These are phyloP conservation scores for Leptinotarsa defecta DNA, from an alignment of 1,140 invertebrate genomes.

Conservation along the genomic window DNA sequence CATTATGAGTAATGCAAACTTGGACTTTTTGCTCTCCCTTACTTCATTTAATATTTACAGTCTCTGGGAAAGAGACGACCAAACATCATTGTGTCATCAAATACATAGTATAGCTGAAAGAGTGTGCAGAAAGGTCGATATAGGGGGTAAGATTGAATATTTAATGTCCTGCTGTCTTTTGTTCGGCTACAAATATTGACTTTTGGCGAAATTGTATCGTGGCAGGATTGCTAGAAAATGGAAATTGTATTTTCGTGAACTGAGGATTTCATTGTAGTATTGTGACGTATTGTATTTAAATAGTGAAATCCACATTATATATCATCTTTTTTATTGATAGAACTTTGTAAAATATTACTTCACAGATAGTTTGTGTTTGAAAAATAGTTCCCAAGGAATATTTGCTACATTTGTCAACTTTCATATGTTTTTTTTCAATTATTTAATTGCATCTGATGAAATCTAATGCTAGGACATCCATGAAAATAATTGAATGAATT, in stretches of 20 bases:
- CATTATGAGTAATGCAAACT: conserved; percentile 34
- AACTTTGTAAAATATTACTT: too few relatives aligned
- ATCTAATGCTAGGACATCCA: too few relatives aligned
- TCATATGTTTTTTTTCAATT: too few relatives aligned
- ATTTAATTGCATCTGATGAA: too few relatives aligned
- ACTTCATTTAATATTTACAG: conserved; percentile 39
- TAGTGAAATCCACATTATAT: too few relatives aligned
- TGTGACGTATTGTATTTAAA: not conserved
- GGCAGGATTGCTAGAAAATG: not conserved
- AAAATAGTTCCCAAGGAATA: too few relatives aligned
- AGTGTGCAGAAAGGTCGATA: not conserved
- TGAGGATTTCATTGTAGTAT: not conserved
- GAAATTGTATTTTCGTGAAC: not conserved
- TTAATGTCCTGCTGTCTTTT: conserved; percentile 16
- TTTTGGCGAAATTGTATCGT: conserved; percentile 14
- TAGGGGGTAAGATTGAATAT: conserved; percentile 23
- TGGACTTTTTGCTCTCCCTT: conserved; percentile 31
- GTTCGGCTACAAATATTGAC: conserved; percentile 14
- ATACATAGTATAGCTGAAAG: conserved; percentile 13
- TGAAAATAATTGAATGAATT: too few relatives aligned
- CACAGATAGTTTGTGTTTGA: too few relatives aligned
- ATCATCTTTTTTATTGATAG: too few relatives aligned
- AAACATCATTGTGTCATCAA: conserved; percentile 13
- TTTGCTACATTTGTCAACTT: too few relatives aligned
- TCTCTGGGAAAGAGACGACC: conserved; percentile 27